Conservation (phyloP, 2,888 invertebrate genomes). For the Netelia inedita region DNA sequence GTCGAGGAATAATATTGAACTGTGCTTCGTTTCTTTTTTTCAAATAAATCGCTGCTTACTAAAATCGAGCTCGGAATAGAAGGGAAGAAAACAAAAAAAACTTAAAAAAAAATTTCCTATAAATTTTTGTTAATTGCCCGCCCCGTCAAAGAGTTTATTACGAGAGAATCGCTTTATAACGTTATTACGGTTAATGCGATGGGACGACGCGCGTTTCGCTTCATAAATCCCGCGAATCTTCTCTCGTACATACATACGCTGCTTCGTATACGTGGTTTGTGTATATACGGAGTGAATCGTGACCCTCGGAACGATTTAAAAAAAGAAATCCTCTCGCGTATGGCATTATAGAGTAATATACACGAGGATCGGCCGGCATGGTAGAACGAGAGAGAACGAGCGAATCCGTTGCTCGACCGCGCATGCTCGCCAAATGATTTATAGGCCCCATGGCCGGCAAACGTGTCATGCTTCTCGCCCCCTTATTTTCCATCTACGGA, state of each 20-base stretch:
- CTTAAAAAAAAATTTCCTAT: constrained; percentile 23
- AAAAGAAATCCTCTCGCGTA: constrained; percentile 50
- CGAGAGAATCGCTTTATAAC: constrained; percentile 65
- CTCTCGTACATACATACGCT: constrained; percentile 5
- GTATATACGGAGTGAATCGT: constrained; percentile 51
- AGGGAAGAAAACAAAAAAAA: background rate
- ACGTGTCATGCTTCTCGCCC: constrained; percentile 72
- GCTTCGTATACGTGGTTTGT: background rate
- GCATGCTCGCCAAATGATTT: constrained; percentile 75
- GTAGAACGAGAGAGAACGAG: background rate
- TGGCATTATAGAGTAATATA: constrained; percentile 55
- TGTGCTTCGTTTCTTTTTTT: constrained; percentile 3
- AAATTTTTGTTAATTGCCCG: constrained; percentile 66
- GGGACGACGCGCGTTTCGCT: constrained; percentile 63
- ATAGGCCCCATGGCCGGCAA: constrained; percentile 73
- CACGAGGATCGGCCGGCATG: constrained; percentile 42
- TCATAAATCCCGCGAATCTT: constrained; percentile 64
- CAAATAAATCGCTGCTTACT: constrained; percentile 33
- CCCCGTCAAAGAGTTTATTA: constrained; percentile 67
- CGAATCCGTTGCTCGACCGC: constrained; percentile 38
- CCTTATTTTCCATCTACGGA: background rate
- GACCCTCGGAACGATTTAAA: constrained; percentile 63
- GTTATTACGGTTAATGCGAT: constrained; percentile 68
- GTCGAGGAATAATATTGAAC: constrained; percentile 47
- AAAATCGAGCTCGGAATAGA: constrained; percentile 12